These are phyloP conservation scores for Acanthisitta chloris DNA, from an alignment of 2,113 vertebrate species.

Conservation along the genomic window DNA sequence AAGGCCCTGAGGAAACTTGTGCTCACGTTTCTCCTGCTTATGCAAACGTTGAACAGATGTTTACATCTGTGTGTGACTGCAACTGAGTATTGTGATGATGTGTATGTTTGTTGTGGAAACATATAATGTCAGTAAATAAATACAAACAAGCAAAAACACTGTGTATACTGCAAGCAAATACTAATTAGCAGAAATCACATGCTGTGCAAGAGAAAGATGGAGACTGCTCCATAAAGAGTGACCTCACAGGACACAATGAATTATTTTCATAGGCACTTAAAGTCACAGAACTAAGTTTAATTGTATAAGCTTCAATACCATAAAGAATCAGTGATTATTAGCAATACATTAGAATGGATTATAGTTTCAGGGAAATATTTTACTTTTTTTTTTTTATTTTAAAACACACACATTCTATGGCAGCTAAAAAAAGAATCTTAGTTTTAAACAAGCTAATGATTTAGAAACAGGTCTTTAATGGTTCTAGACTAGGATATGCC, in stretches of 20 bases:
- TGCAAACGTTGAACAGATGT: not conserved
- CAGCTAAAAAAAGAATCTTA: not conserved
- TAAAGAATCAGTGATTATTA: not conserved
- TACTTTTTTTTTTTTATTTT: not conserved
- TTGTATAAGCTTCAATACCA: not conserved
- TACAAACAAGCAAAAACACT: not conserved
- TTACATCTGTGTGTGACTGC: not conserved
- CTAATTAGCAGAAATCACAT: not conserved
- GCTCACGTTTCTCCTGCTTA: not conserved
- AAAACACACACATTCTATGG: not conserved
- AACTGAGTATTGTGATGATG: not conserved
- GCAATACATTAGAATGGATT: not conserved
- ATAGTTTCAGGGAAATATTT: not conserved
- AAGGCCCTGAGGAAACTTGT: not conserved
- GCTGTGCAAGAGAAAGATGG: not conserved
- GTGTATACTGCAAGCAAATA: not conserved
- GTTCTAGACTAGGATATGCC: not conserved
- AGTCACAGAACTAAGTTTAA: not conserved
- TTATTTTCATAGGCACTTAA: not conserved
- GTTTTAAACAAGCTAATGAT: not conserved
- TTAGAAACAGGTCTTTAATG: not conserved
- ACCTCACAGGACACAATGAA: not conserved
- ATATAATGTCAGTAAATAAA: not conserved
- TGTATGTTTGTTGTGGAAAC: not conserved
- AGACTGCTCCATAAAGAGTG: not conserved